phyloP scores from a whole-genome alignment of 2,888 invertebrate genomes.

The Hoplodrina blanda region DNA sequence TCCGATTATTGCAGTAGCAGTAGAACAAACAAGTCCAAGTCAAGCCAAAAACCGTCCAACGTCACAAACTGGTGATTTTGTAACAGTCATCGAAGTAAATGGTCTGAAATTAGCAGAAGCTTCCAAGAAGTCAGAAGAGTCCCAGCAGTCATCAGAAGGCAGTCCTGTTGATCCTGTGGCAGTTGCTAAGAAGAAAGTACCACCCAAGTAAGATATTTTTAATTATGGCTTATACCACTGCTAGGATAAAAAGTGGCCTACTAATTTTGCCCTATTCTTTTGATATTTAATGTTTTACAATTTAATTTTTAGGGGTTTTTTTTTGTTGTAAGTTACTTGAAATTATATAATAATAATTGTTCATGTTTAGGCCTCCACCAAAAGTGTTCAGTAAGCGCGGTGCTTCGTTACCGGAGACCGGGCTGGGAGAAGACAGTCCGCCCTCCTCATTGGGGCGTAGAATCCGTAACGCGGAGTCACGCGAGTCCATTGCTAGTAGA shows the following conservation, averaged over 20 bases:
- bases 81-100: conserved; percentile 97
- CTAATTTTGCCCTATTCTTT: too few relatives aligned
- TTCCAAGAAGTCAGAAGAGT: conserved; percentile 83
- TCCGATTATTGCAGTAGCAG: conserved; percentile 73
- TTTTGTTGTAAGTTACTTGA: too few relatives aligned
- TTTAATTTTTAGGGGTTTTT: too few relatives aligned
- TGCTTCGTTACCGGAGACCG: conserved; percentile 90
- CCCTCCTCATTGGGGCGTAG: conserved; percentile 86
- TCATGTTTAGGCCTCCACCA: conserved; percentile 90
- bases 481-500: conserved; percentile 87
- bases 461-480: conserved; percentile 85
- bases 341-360: neutral
- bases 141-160: conserved; percentile 85
- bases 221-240: neutral
- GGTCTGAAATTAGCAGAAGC: conserved; percentile 92
- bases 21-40: conserved; percentile 84
- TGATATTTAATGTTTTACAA: too few relatives aligned
- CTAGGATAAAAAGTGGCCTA: too few relatives aligned
- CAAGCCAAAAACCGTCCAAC: conserved; percentile 88
- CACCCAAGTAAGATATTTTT: conserved; percentile 89
- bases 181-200: conserved; percentile 92
- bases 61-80: conserved; percentile 92
- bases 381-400: conserved; percentile 91
- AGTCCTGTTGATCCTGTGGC: conserved; percentile 90
- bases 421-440: conserved; percentile 88